A percentile compares a stretch with the other conserved stretches of the same genome.
Conservation (phyloP, 2,113 vertebrate genomes). For the Meleagris gallopavo region DNA sequence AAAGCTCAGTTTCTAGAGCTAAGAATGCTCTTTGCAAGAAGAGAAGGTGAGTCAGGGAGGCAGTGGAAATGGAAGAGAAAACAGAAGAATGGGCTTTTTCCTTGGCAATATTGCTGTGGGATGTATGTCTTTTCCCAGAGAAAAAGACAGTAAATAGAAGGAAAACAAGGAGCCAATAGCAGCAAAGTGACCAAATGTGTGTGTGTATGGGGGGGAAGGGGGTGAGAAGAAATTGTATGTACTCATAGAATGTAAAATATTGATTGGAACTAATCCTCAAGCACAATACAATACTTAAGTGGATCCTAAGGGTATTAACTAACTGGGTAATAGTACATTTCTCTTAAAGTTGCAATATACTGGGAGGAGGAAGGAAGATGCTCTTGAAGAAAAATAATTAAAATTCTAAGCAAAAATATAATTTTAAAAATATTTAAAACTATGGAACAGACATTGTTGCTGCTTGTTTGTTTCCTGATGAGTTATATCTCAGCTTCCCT, state of each 20-base stretch:
- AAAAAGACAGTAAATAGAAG: background rate
- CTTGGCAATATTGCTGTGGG: background rate
- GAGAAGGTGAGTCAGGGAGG: background rate
- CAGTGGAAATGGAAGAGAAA: background rate
- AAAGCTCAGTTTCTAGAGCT: slow-evolving; percentile 30
- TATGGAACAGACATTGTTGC: too few relatives aligned
- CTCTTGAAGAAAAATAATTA: fast-evolving
- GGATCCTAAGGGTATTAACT: background rate
- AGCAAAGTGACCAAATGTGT: background rate
- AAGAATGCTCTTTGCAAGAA: background rate
- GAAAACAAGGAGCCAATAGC: background rate
- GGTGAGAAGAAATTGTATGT: too few relatives aligned
- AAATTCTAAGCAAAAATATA: background rate
- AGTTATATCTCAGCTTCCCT: background rate
- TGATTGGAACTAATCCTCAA: background rate
- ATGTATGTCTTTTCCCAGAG: background rate
- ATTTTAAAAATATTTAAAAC: background rate
- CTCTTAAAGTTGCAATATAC: background rate
- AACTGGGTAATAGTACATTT: background rate
- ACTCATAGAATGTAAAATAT: background rate
- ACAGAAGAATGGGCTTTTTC: background rate
- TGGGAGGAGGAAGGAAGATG: background rate
- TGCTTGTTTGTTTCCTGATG: background rate
- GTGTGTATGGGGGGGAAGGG: too few relatives aligned
- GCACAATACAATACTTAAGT: background rate